phyloP scores from a whole-genome alignment of 1,140 invertebrate species.

The Araneus ventricosus region DNA sequence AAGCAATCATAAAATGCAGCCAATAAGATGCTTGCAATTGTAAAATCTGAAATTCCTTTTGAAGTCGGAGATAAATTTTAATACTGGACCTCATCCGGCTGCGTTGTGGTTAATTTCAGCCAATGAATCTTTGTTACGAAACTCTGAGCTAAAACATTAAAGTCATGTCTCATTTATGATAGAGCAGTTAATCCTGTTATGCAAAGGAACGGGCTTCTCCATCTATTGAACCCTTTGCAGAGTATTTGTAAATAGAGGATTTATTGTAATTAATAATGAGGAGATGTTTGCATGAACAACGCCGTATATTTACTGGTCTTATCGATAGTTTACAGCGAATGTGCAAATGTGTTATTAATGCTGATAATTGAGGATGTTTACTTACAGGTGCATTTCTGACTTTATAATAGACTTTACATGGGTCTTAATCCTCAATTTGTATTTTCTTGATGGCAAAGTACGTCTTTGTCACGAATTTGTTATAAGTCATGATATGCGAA shows the following conservation, averaged over 20 bases:
- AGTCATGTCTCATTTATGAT: constrained; percentile 33
- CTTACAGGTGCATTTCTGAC: background rate
- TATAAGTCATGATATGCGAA: too few species aligned
- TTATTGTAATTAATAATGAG: constrained; percentile 45
- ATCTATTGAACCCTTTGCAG: background rate
- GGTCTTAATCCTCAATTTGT: background rate
- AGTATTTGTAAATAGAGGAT: constrained; percentile 47
- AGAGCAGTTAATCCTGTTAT: background rate
- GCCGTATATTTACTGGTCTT: background rate
- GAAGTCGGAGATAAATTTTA: too few species aligned
- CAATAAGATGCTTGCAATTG: too few species aligned
- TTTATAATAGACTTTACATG: background rate
- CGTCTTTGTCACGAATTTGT: too few species aligned
- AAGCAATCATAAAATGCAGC: too few species aligned
- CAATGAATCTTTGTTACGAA: background rate
- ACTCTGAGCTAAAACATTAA: background rate
- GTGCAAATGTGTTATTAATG: constrained; percentile 33
- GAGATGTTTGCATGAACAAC: background rate
- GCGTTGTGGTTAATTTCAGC: background rate
- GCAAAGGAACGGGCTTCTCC: background rate
- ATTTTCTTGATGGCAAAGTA: too few species aligned
- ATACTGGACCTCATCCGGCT: too few species aligned
- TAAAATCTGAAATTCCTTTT: too few species aligned
- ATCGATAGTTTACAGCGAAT: constrained; percentile 6
- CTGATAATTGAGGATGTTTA: constrained; percentile 14